These are phyloP conservation scores for Thryonomys swinderianus DNA, from an alignment of 2,113 vertebrate species.

Conservation along the genomic window DNA sequence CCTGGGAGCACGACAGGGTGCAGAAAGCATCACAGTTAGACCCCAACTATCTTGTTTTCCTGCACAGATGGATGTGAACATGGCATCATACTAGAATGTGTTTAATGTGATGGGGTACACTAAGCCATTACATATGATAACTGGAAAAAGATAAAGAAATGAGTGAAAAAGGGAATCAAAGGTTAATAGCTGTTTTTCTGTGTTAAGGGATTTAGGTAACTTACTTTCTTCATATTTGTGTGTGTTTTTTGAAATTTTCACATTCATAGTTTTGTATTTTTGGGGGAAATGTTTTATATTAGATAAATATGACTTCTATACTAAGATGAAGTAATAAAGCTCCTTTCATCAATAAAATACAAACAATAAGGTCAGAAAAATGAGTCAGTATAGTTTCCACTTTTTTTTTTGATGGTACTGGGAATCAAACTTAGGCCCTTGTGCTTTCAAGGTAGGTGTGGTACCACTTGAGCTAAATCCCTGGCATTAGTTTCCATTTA, in stretches of 20 bases:
- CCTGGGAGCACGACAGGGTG: no score
- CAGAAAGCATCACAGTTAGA: no score
- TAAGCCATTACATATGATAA: not conserved
- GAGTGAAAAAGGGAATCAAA: not conserved
- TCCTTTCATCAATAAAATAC: not conserved
- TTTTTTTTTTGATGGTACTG: no score
- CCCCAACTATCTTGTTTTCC: not conserved
- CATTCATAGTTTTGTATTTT: not conserved
- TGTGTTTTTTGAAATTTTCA: not conserved
- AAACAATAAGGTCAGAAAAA: not conserved
- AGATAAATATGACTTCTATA: not conserved
- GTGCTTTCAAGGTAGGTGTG: no score
- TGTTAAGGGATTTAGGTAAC: not conserved
- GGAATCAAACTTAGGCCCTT: no score
- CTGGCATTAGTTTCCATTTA: no score
- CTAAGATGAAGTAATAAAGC: not conserved
- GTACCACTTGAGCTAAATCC: no score
- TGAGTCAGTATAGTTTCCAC: not conserved
- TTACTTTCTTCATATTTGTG: not conserved
- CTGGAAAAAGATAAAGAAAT: not conserved
- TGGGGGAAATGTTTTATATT: not conserved
- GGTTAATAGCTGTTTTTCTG: not conserved
- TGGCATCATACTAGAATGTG: not conserved
- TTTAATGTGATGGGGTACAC: not conserved
- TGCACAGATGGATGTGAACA: not conserved